phyloP scores from a whole-genome alignment of 2,888 invertebrate genomes.

The Oligia latruncula region DNA sequence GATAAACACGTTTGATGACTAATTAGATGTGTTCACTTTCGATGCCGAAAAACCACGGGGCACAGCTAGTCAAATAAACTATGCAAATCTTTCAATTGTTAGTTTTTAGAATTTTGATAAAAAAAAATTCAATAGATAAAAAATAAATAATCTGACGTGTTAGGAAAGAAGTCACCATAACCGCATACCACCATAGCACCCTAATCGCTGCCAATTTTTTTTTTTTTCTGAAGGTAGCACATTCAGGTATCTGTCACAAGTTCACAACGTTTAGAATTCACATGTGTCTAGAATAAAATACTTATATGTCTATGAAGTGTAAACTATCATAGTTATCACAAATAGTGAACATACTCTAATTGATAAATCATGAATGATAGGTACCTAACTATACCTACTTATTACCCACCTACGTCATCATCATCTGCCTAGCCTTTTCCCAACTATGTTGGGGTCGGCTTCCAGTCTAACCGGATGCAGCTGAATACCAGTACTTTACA shows the following conservation, averaged over 20 bases:
- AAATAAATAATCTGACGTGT: background rate
- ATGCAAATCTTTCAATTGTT: background rate
- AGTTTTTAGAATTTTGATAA: background rate
- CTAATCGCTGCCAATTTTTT: too few species aligned
- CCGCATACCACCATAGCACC: background rate
- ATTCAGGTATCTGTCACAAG: background rate
- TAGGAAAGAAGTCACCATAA: conserved; percentile 11
- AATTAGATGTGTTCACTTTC: too few species aligned
- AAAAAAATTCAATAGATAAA: background rate
- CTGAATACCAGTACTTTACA: too few species aligned
- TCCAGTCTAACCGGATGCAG: too few species aligned
- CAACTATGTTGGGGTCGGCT: too few species aligned
- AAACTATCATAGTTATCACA: background rate
- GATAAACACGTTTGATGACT: too few species aligned
- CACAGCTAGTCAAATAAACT: too few species aligned
- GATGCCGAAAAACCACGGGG: too few species aligned
- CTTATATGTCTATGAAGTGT: conserved; percentile 2
- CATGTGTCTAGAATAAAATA: background rate
- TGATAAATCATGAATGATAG: conserved; percentile 1
- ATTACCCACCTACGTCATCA: background rate
- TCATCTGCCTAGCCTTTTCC: too few species aligned
- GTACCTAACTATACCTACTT: background rate
- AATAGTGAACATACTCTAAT: conserved; percentile 8
- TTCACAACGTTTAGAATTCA: background rate
- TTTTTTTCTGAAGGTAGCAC: background rate